Evolutionary conservation across 2,888 invertebrate species (phyloP).

Genomic region (Callosobruchus maculatus): DNA sequence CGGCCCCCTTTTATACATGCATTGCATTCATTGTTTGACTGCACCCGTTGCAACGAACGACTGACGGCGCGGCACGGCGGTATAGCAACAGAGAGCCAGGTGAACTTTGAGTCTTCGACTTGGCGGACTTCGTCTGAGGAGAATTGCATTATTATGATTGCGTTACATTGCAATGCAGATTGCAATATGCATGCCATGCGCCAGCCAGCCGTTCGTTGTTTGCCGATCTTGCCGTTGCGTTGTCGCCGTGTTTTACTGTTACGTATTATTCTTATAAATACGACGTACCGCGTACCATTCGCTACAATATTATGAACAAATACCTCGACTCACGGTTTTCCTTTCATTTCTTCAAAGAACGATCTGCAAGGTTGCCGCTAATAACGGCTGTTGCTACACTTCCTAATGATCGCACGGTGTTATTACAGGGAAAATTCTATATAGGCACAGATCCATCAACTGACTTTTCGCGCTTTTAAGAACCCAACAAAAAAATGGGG

Average conservation of each 20-base stretch:
- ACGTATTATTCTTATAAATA: background rate
- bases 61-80: too few species aligned
- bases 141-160: background rate
- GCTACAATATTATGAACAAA: background rate
- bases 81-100: background rate
- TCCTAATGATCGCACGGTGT: background rate
- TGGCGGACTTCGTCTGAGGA: background rate
- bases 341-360: background rate
- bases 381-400: background rate
- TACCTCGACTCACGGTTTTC: background rate
- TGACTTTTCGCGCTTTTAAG: too few species aligned
- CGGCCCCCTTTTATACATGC: too few species aligned
- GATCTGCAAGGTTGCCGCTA: background rate
- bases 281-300: background rate
- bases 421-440: background rate
- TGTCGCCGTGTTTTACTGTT: background rate
- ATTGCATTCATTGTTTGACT: background rate
- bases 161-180: background rate
- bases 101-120: background rate
- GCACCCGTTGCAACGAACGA: background rate
- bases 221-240: background rate
- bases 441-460: background rate
- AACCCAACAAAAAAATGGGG: too few species aligned
- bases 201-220: background rate
- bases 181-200: background rate